Evolutionary conservation across 2,113 vertebrate genomes (phyloP), one percentile per base, ranked within the genome.

Genomic region (Lethenteron camtschaticum): DNA sequence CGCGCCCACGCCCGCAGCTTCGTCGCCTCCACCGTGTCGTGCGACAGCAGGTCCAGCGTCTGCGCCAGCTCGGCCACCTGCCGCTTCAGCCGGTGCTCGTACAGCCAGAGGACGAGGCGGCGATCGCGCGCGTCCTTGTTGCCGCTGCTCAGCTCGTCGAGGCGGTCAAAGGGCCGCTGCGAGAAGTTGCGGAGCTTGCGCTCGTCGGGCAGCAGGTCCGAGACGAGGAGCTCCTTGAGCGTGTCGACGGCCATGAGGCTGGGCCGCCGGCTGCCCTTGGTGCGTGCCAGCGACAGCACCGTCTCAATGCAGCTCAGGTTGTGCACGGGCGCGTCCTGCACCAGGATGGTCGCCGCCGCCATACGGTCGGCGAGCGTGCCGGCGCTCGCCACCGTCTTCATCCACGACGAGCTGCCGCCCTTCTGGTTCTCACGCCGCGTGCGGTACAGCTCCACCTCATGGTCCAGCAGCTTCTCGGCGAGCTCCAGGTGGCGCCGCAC

Each of bases 1-100:
- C n/a, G 63, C 63, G 24, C n/a, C 63, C 63, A 66, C 20, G 63
- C 63, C 9, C 20, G n/a, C n/a, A 16, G n/a, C 20, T 66, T 66
- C 20, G 63, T 66, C 63, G n/a, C 63, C n/a, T n/a, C n/a, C 63
- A 66, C 63, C n/a, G 63, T 66, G 63, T 66, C 63, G n/a, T 66
- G 63, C n/a, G 63, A 66, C n/a, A 66, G 63, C 63, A 11, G 24
- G 9, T 66, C n/a, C 10, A 66, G 63, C n/a, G 63, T 20, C 63
- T 66, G 63, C 9, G 10, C 63, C n/a, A 66, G n/a, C 63, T 66
- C 63, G n/a, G 24, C n/a, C 63, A 66, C 63, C n/a, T 16, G n/a
- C n/a, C 63, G 63, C 20, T 20, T n/a, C 20, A 66, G 9, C 10
- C 63, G 63, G 63, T 66, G n/a, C 63, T 66, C 63, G 24, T 16